A percentile compares a stretch with the other conserved stretches of the same genome.
Conservation (phyloP, 2,113 vertebrate genomes). For the Choloepus hoffmanni region DNA sequence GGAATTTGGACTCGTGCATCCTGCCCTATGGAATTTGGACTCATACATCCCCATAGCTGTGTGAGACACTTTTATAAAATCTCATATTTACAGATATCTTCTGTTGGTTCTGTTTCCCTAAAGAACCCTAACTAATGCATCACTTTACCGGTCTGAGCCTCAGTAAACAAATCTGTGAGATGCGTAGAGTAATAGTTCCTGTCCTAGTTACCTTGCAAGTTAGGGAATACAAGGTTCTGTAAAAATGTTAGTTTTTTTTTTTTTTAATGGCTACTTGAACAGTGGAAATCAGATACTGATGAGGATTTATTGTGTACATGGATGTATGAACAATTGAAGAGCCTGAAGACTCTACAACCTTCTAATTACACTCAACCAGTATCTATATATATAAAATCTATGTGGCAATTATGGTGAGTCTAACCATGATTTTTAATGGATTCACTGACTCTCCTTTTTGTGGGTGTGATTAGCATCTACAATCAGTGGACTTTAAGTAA, state of each 20-base stretch:
- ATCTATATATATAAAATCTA: neutral
- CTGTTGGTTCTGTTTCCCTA: too few species aligned
- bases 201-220: neutral
- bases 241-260: neutral
- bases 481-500: too few species aligned
- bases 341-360: neutral
- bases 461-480: too few species aligned
- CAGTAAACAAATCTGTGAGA: neutral
- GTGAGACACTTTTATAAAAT: too few species aligned
- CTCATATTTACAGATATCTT: too few species aligned
- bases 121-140: too few species aligned
- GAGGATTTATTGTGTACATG: neutral
- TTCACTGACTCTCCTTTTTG: neutral
- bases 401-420: too few species aligned
- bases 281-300: neutral
- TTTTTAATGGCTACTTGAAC: too few species aligned
- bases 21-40: too few species aligned
- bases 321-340: neutral
- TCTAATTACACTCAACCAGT: neutral
- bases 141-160: neutral
- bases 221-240: neutral
- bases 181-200: neutral
- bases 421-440: neutral
- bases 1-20: too few species aligned
- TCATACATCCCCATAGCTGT: too few species aligned